phyloP scores from a whole-genome alignment of 1,140 invertebrate genomes.

The Dendrolimus punctatus region DNA sequence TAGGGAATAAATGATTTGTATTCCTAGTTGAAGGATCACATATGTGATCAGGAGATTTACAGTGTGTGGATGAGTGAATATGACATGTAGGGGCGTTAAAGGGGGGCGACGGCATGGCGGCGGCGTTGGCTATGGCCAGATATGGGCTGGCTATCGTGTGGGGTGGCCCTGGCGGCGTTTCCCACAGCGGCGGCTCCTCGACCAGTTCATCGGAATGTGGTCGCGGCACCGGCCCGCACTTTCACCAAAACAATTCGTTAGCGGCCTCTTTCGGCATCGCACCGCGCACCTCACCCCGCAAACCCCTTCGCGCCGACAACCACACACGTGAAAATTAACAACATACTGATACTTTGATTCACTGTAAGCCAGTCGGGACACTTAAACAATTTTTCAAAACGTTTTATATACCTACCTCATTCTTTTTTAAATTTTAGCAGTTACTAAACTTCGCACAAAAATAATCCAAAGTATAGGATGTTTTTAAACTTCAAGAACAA shows the following conservation, averaged over 20 bases:
- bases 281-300: slow-evolving; percentile 32
- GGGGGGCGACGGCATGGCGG: slow-evolving; percentile 5
- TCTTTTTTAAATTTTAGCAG: too few relatives aligned
- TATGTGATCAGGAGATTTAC: too few relatives aligned
- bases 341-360: slow-evolving; percentile 31
- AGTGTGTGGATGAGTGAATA: too few relatives aligned
- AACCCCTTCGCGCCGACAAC: slow-evolving; percentile 26
- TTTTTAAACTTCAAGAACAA: too few relatives aligned
- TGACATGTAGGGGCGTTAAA: neutral
- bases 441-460: too few relatives aligned
- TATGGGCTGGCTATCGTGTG: slow-evolving; percentile 37
- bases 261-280: slow-evolving; percentile 62
- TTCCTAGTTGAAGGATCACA: too few relatives aligned
- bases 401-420: too few relatives aligned
- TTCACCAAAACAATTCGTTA: slow-evolving; percentile 71
- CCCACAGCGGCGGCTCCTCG: slow-evolving; percentile 63
- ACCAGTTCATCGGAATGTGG: slow-evolving; percentile 70
- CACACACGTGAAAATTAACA: slow-evolving; percentile 48
- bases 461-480: too few relatives aligned
- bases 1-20: too few relatives aligned
- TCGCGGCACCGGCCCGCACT: slow-evolving; percentile 66
- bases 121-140: slow-evolving; percentile 18
- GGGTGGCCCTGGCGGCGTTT: slow-evolving; percentile 52
- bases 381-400: slow-evolving; percentile 12
- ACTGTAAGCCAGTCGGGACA: slow-evolving; percentile 18